Evolutionary conservation across 2,113 vertebrate genomes (phyloP).

Genomic region (Paraplagusia blochii): DNA sequence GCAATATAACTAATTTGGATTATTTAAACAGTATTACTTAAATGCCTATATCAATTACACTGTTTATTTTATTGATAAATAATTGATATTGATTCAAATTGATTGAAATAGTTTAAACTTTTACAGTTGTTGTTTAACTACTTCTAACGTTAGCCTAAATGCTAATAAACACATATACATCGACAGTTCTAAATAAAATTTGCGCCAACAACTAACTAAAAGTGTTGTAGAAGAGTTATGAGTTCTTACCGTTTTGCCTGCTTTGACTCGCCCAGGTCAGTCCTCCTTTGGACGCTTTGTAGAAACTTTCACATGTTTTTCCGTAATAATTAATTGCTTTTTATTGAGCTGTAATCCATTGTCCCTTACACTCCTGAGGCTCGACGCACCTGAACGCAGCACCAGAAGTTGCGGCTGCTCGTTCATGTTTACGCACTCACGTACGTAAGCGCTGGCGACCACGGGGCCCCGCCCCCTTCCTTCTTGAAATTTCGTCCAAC

Average conservation of each 20-base stretch:
- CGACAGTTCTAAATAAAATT: no score
- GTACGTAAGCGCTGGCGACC: not conserved
- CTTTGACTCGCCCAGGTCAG: constrained; percentile 4
- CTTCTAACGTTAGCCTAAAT: no score
- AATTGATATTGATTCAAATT: no score
- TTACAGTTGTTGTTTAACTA: no score
- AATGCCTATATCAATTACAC: no score
- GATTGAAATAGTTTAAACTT: no score
- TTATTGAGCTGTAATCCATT: constrained; percentile 35
- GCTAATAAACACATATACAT: no score
- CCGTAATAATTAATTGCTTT: not conserved
- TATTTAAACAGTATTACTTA: no score
- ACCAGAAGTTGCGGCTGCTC: not conserved
- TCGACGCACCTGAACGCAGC: constrained; percentile 45
- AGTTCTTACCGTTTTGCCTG: constrained; percentile 37
- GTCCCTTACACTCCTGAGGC: constrained; percentile 16
- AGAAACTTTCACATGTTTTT: not conserved
- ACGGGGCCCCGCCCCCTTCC: constrained; percentile 38
- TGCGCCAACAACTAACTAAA: no score
- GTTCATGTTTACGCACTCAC: not conserved
- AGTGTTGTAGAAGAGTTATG: not conserved
- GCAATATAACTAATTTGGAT: no score
- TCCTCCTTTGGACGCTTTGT: not conserved
- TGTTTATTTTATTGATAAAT: no score
- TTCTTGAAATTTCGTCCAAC: not conserved